These are phyloP conservation scores for Tetragonisca angustula DNA, from an alignment of 2,888 invertebrate species.

Conservation along the genomic window DNA sequence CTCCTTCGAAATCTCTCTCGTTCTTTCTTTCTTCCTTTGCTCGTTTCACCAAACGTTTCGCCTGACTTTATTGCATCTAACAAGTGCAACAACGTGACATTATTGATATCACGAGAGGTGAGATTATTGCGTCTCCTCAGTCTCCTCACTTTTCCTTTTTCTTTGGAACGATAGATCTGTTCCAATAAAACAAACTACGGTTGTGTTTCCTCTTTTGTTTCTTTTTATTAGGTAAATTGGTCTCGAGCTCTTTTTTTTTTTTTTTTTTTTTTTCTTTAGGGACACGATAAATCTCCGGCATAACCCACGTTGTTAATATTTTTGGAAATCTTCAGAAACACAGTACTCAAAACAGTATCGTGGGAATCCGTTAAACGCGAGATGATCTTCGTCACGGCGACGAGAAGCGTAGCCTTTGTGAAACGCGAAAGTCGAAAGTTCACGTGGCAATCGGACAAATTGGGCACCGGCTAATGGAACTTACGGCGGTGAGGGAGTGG, in stretches of 20 bases:
- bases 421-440: conserved; percentile 17
- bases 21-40: too few species aligned
- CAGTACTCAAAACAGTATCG: too few species aligned
- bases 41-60: too few species aligned
- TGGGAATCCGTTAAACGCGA: not conserved
- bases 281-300: conserved; percentile 22
- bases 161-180: not conserved
- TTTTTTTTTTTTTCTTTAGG: not conserved
- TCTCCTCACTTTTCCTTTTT: not conserved
- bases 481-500: conserved; percentile 12
- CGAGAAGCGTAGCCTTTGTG: conserved; percentile 18
- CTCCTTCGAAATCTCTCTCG: too few species aligned
- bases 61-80: too few species aligned
- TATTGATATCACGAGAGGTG: too few species aligned
- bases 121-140: not conserved
- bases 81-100: too few species aligned
- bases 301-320: too few species aligned
- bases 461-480: conserved; percentile 61
- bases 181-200: conserved; percentile 8
- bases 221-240: conserved; percentile 1
- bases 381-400: conserved; percentile 25
- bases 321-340: too few species aligned
- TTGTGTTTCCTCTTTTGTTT: not conserved
- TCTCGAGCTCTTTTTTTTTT: not conserved
- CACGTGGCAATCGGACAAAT: conserved; percentile 64